Base-by-base conservation (phyloP, 2,888 invertebrate species). In the Perdita meconis region DNA sequence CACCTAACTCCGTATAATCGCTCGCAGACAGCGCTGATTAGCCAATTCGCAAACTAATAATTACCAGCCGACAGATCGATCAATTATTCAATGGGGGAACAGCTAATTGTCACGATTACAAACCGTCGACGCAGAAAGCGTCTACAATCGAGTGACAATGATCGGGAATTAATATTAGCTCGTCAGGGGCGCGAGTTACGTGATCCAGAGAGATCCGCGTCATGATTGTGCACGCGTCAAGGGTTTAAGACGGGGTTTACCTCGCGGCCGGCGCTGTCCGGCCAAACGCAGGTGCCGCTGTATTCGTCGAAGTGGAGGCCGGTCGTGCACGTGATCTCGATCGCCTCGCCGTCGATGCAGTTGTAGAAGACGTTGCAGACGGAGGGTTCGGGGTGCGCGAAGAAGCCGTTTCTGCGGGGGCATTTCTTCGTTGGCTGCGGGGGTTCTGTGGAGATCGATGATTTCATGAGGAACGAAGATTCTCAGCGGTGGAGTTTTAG, bases 221-320 rank as follows among this genome's bases (percentile, higher is more conserved):
- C 4, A 36, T 36, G 5, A 24, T 36, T 16, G 24, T 19, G n/a
- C n/a, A 8, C 13, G 6, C 0, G 34, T 19, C n/a, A n/a, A n/a
- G n/a, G n/a, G 30, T 30, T 30, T n/a, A n/a, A n/a, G 26, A 19
- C 30, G 26, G 51, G 93, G 92, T 96, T 96, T 86, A 96, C 97
- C 89, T 95, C 94, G 88, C 97, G 95, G 83, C 95, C 96, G 42
- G 96, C 96, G 12, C 95, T 93, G 75, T 95, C 96, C 2, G 97
- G 97, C 98, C 98, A 98, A 64, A 97, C 97, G 91, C 98, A 98
- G 65, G 96, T 97, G 68, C 97, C 97, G 51, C 95, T 95, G 93
- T 95, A 96, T 92, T 97, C 97, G 90, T 98, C 97, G 92, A 97
- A 98, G 93, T 97, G 97, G 47, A 98, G 94, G 34, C 97, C 97